Base-by-base conservation (phyloP, 2,888 invertebrate species). In the Microplitis deprimator region DNA sequence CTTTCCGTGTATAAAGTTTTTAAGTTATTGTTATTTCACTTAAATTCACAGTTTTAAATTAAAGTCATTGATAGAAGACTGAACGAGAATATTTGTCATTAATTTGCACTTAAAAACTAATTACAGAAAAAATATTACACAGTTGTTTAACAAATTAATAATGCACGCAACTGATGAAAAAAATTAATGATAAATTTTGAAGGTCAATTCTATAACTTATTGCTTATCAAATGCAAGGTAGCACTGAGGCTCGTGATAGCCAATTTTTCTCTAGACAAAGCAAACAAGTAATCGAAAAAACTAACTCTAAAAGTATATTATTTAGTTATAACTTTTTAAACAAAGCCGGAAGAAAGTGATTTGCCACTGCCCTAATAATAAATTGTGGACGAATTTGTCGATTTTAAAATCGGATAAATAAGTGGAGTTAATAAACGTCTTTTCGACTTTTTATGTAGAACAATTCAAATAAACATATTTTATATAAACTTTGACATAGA, bases 401-500 rank as follows among this genome's bases (percentile, higher is more conserved):
- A 62, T 62, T 7, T 16, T 68, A 40, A 68, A 68, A 41, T 68
- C 20, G 38, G 10, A 29, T 4, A 38, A 68, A 39, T 65, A 38
- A 71, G 62, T 71, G 61, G 62, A 71, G 61, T 41, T 64, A 65
- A n/a, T 16, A 10, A 16, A 72, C 16, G 39, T 40, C 62, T 62
- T 62, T 8, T 16, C 6, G 10, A 64, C 41, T 20, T 64, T 73
- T 73, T 40, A 17, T 65, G 64, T 38, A 40, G 64, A 40, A 65
- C 50, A 65, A 50, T 73, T 10, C 13, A 73, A 41, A 65, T 73
- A 17, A 29, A 65, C 65, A 65, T 73, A 65, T 73, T 73, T 73
- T 73, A 73, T 65, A 65, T 73, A 62, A 72, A 41, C 20, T 38
- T 17, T 39, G 16, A 64, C n/a, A 8, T 20, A 29, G 29, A 29